phyloP scores from a whole-genome alignment of 2,797 vertebrate species.

The Geotrypetes seraphini region DNA sequence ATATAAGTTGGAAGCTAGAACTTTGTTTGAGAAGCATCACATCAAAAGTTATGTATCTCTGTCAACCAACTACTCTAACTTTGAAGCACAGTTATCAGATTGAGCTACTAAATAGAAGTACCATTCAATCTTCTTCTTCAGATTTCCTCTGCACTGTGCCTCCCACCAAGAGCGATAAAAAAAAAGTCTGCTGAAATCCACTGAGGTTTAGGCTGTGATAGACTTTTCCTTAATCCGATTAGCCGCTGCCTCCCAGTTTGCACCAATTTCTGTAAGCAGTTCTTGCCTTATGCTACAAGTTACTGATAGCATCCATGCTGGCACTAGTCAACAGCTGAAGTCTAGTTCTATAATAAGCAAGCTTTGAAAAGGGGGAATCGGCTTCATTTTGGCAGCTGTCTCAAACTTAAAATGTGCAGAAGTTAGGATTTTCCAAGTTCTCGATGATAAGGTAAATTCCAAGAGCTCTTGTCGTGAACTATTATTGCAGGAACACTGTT shows the following conservation, averaged over 20 bases:
- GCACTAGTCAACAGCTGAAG: slow-evolving; percentile 35
- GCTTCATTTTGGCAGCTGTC: slow-evolving; percentile 24
- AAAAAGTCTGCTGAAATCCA: slow-evolving; percentile 40
- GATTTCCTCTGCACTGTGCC: slow-evolving; percentile 32
- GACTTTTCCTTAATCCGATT: slow-evolving; percentile 50
- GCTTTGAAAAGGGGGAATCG: slow-evolving; percentile 28
- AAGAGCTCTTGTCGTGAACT: slow-evolving; percentile 2
- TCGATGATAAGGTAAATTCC: slow-evolving; percentile 1
- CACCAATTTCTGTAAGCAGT: slow-evolving; percentile 33
- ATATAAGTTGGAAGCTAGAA: no score
- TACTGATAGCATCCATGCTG: slow-evolving; percentile 43
- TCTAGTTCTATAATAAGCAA: slow-evolving; percentile 30
- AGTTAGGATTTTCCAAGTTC: slow-evolving; percentile 2
- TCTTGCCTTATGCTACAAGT: slow-evolving; percentile 39
- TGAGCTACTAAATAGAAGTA: slow-evolving; percentile 34
- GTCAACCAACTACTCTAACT: slow-evolving; percentile 17
- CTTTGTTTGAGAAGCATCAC: slow-evolving; percentile 3
- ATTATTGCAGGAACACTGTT: no score
- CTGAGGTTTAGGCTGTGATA: slow-evolving; percentile 42
- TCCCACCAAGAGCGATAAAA: slow-evolving; percentile 30
- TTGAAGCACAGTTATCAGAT: slow-evolving; percentile 31
- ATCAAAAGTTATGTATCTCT: slow-evolving; percentile 23
- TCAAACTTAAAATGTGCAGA: slow-evolving; percentile 3
- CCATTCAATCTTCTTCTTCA: slow-evolving; percentile 48
- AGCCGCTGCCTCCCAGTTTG: slow-evolving; percentile 28